These are phyloP conservation scores for Tetrax tetrax DNA, from an alignment of 2,113 vertebrate species.

Conservation along the genomic window DNA sequence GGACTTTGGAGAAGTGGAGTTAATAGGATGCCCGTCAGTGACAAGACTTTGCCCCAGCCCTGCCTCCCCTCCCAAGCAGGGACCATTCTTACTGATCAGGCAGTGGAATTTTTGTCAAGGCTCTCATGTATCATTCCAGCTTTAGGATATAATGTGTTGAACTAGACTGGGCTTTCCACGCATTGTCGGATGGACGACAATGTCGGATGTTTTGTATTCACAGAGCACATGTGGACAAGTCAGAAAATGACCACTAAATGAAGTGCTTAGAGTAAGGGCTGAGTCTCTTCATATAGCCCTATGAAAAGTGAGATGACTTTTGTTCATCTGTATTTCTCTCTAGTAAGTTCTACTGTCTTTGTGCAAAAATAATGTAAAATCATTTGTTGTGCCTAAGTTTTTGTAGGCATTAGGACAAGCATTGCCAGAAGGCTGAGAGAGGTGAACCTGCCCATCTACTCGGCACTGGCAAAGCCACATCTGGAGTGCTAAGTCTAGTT, in stretches of 20 bases:
- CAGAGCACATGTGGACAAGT: neutral
- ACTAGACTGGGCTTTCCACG: neutral
- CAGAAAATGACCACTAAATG: neutral
- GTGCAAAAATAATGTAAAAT: neutral
- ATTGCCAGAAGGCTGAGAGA: neutral
- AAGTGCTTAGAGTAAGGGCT: neutral
- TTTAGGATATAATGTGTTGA: neutral
- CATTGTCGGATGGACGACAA: neutral
- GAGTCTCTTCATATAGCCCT: neutral
- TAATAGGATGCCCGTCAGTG: neutral
- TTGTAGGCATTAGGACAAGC: neutral
- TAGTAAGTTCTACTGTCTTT: neutral
- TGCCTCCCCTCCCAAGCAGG: neutral
- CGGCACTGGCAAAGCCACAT: neutral
- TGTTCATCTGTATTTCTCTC: neutral
- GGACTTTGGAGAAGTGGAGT: neutral
- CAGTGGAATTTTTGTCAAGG: neutral
- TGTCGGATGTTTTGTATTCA: neutral
- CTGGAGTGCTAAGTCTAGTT: neutral
- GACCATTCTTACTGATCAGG: neutral
- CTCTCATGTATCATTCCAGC: neutral
- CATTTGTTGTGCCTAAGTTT: neutral
- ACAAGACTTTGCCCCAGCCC: neutral
- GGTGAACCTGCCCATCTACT: neutral
- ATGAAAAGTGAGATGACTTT: neutral